Conservation (phyloP, 1,140 invertebrate species). For the Megalopta genalis region DNA sequence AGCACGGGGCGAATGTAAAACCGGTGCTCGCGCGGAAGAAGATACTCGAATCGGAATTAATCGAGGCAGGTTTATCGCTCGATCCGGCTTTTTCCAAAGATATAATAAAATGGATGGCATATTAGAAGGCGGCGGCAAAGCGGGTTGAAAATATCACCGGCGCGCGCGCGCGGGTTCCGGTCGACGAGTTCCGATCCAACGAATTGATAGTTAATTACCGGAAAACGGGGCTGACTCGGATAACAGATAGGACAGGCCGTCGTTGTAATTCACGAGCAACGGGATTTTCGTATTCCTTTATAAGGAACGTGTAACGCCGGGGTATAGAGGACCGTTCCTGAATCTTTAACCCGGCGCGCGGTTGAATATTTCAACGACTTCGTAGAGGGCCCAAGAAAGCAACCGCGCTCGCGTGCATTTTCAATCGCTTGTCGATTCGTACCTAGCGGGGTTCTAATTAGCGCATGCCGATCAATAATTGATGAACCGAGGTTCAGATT, state of each 20-base stretch:
- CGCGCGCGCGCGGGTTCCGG: constrained; percentile 9
- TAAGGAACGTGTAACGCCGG: constrained; percentile 52
- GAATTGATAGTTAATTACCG: constrained; percentile 74
- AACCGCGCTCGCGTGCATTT: neutral
- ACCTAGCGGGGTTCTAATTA: constrained; percentile 45
- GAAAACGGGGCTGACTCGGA: constrained; percentile 66
- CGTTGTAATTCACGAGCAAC: constrained; percentile 69
- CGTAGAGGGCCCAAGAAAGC: constrained; percentile 9
- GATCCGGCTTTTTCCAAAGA: neutral
- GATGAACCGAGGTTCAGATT: neutral
- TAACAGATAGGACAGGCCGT: constrained; percentile 69
- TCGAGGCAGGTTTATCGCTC: neutral
- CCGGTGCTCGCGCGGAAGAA: neutral
- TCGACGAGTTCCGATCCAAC: constrained; percentile 59
- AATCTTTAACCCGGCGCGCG: constrained; percentile 65
- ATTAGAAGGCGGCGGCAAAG: neutral
- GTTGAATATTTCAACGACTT: constrained; percentile 68
- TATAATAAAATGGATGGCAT: neutral
- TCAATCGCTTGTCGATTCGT: constrained; percentile 53
- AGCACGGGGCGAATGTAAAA: too few relatives aligned
- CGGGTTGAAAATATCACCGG: constrained; percentile 60
- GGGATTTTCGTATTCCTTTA: constrained; percentile 73
- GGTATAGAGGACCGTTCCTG: constrained; percentile 54
- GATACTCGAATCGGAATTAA: neutral
- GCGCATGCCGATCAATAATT: constrained; percentile 25